Evolutionary conservation across 1,140 invertebrate genomes (phyloP).

Genomic region (Drosophila grimshawi): DNA sequence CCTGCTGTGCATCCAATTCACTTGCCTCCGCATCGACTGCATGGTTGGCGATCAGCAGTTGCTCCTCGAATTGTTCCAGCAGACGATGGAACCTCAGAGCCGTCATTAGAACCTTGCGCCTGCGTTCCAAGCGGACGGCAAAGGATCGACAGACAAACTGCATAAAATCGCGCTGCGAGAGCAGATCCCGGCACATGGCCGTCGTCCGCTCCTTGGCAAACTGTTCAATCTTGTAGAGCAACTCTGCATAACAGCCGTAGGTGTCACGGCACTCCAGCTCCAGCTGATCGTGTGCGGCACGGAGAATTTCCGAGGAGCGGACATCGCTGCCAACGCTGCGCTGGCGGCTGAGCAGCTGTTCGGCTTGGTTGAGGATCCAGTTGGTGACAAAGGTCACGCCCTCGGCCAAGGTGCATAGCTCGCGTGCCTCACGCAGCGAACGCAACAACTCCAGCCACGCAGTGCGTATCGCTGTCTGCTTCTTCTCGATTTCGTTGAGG

Average conservation of each 20-base stretch:
- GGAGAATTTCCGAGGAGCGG: conserved; percentile 88
- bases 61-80: conserved; percentile 89
- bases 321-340: conserved; percentile 90
- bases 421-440: conserved; percentile 87
- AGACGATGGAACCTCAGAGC: conserved; percentile 91
- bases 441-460: conserved; percentile 87
- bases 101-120: conserved; percentile 91
- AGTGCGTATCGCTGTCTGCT: conserved; percentile 87
- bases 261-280: conserved; percentile 91
- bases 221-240: conserved; percentile 89
- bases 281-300: conserved; percentile 90
- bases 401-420: conserved; percentile 87
- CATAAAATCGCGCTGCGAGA: conserved; percentile 90
- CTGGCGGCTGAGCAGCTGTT: conserved; percentile 89
- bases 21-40: conserved; percentile 60
- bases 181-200: conserved; percentile 85
- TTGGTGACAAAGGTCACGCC: conserved; percentile 89
- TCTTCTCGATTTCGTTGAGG: conserved; percentile 87
- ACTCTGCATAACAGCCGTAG: conserved; percentile 90
- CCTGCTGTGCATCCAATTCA: conserved; percentile 86
- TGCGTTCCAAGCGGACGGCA: conserved; percentile 90
- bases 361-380: conserved; percentile 91
- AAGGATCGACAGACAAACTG: conserved; percentile 92
- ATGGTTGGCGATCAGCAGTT: conserved; percentile 86
- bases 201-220: conserved; percentile 85